Evolutionary conservation across 2,888 invertebrate genomes (phyloP).

Genomic region (Lumbricus terrestris): DNA sequence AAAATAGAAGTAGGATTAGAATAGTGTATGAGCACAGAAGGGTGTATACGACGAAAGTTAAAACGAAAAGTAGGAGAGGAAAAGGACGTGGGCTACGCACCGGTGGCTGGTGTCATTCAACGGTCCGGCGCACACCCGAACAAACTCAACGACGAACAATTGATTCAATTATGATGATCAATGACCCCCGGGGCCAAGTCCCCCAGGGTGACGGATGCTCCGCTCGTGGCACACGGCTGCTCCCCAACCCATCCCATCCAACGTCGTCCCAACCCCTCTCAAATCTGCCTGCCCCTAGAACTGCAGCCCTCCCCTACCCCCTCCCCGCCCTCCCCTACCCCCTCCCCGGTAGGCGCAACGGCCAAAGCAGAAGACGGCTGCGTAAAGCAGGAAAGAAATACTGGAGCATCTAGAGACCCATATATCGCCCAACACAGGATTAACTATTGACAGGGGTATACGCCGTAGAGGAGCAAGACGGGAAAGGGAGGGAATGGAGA

Average conservation of each 20-base stretch:
- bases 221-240: neutral
- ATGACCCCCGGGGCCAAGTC: neutral
- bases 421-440: neutral
- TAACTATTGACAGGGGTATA: conserved; percentile 3
- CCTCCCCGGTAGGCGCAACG: neutral
- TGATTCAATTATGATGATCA: conserved; percentile 3
- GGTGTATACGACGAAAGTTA: neutral
- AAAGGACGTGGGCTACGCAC: too few species aligned
- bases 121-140: neutral
- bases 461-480: neutral
- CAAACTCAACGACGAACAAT: neutral
- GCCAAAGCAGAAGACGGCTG: neutral
- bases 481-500: neutral
- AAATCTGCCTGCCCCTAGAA: neutral
- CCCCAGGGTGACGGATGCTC: neutral
- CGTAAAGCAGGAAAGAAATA: neutral
- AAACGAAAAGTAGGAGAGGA: neutral
- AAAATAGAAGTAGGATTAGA: too few species aligned
- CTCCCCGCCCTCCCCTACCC: too few species aligned
- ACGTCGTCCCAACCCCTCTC: neutral
- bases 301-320: neutral
- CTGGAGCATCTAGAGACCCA: neutral
- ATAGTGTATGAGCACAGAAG: neutral
- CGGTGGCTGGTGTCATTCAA: neutral
- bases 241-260: neutral